Conservation (phyloP, 2,113 vertebrate species). For the Helogale parvula region DNA sequence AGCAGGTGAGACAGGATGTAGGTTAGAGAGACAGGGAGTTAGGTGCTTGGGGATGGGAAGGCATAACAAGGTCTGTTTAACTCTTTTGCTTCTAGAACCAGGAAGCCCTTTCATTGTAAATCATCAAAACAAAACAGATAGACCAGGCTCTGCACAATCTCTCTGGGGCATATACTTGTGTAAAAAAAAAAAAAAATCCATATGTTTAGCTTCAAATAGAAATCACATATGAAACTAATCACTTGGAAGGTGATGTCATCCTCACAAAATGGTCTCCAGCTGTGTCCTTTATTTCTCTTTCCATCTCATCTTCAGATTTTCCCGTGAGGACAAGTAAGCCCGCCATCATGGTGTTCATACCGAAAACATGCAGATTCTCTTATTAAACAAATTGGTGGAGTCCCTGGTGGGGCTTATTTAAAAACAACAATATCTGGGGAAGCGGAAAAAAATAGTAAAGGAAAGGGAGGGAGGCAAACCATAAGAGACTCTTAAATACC, state of each 20-base stretch:
- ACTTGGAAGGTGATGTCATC: slow-evolving; percentile 29
- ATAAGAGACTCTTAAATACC: too few species aligned
- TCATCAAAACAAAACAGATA: slow-evolving; percentile 6
- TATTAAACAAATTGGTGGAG: not conserved
- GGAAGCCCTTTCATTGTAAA: not conserved
- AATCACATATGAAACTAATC: slow-evolving; percentile 61
- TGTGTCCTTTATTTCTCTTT: slow-evolving; percentile 45
- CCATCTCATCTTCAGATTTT: slow-evolving; percentile 60
- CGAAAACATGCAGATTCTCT: slow-evolving; percentile 17
- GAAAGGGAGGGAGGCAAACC: too few species aligned
- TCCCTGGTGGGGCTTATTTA: not conserved
- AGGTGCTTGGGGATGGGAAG: not conserved
- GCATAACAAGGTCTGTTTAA: slow-evolving; percentile 34
- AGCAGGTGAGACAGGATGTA: slow-evolving; percentile 33
- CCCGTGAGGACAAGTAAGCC: not conserved
- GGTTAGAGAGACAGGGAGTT: not conserved
- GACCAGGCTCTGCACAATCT: slow-evolving; percentile 19
- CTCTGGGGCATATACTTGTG: slow-evolving; percentile 30
- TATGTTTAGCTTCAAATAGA: slow-evolving; percentile 36
- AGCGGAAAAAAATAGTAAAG: too few species aligned
- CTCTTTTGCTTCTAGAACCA: slow-evolving; percentile 19
- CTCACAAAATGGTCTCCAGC: slow-evolving; percentile 44
- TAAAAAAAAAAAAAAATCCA: slow-evolving; percentile 23
- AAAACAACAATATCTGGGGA: not conserved
- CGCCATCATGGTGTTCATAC: not conserved